A percentile compares a stretch with the other conserved stretches of the same genome.
Conservation (phyloP, 2,113 vertebrate genomes). For the Rhinoptilus africanus region DNA sequence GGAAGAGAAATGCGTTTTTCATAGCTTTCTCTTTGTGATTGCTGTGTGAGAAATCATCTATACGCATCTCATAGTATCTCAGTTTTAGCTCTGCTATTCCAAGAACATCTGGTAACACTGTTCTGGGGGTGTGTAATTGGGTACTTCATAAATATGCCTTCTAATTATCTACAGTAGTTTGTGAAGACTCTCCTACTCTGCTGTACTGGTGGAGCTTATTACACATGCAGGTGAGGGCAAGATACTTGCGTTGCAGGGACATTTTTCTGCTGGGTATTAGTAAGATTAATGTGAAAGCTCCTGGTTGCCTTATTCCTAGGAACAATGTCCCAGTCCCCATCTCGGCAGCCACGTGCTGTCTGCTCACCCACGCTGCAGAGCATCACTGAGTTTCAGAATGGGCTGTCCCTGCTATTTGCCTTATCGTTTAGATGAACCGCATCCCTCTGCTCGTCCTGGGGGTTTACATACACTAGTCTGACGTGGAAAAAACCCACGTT, state of each 20-base stretch:
- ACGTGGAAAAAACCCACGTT: not conserved
- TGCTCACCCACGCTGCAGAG: not conserved
- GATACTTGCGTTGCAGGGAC: not conserved
- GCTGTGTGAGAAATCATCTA: not conserved
- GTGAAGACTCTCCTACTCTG: not conserved
- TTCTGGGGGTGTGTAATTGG: not conserved
- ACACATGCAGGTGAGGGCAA: not conserved
- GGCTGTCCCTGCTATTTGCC: not conserved
- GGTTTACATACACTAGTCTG: not conserved
- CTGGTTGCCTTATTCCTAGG: not conserved
- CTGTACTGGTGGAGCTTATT: not conserved
- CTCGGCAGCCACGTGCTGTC: fast-evolving
- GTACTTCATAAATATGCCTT: not conserved
- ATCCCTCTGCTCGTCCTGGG: not conserved
- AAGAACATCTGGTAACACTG: not conserved
- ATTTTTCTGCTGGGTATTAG: not conserved
- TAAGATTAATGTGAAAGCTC: not conserved
- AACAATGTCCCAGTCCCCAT: not conserved
- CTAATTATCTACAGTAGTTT: not conserved
- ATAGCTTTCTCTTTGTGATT: not conserved
- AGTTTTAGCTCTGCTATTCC: not conserved
- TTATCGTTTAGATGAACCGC: not conserved
- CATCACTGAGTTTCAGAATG: not conserved
- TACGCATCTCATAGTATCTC: not conserved
- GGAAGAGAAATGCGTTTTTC: not conserved